Percentiles rank a stretch among this genome's conserved stretches.
Conservation (phyloP, 2,888 invertebrate species). For the Cecidostiba fungosa region DNA sequence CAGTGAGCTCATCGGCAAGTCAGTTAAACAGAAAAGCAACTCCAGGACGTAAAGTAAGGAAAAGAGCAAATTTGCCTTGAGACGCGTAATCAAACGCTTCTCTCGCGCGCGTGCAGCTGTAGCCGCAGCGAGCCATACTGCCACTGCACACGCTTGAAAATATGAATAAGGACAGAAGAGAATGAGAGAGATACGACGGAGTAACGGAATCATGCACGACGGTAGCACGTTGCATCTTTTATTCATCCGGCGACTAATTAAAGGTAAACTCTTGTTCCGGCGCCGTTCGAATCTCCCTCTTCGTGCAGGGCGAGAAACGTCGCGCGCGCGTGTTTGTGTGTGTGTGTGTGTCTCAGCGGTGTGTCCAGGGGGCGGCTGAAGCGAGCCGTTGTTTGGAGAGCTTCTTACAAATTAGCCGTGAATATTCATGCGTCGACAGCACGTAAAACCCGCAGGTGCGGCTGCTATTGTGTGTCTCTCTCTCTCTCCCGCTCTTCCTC, state of each 20-base stretch:
- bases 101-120: not conserved
- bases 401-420: slow-evolving; percentile 79
- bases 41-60: not conserved
- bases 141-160: slow-evolving; percentile 11
- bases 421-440: slow-evolving; percentile 75
- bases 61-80: slow-evolving; percentile 11
- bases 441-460: slow-evolving; percentile 65
- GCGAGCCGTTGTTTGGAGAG: slow-evolving; percentile 74
- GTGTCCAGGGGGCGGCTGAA: not conserved
- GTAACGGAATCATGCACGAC: not conserved
- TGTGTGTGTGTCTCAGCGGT: slow-evolving; percentile 25
- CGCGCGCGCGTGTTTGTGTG: not conserved
- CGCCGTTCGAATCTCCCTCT: not conserved
- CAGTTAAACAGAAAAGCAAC: slow-evolving; percentile 1
- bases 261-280: slow-evolving; percentile 74
- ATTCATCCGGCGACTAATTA: slow-evolving; percentile 77
- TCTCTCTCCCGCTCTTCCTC: not conserved
- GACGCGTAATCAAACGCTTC: not conserved
- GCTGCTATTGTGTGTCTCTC: not conserved
- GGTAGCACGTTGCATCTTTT: slow-evolving; percentile 68
- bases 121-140: not conserved
- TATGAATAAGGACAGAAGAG: slow-evolving; percentile 45
- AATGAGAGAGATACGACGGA: not conserved
- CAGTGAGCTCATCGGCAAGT: not conserved
- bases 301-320: not conserved